Conservation (phyloP, 2,888 invertebrate species). For the Antitype chi region DNA sequence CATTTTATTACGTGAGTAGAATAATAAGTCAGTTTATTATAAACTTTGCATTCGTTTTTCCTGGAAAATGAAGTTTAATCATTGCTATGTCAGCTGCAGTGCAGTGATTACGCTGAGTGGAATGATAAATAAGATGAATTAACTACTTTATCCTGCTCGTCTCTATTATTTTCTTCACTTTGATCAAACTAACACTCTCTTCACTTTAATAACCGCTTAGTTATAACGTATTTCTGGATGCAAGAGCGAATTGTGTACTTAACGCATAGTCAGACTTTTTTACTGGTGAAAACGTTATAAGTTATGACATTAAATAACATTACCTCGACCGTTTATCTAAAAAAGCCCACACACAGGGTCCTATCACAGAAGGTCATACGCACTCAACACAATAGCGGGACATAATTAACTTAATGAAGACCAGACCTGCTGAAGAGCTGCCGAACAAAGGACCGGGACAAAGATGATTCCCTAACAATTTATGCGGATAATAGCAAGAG, state of each 20-base stretch:
- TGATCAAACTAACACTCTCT: neutral
- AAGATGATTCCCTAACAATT: constrained; percentile 74
- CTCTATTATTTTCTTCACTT: neutral
- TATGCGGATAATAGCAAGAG: constrained; percentile 74
- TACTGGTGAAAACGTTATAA: neutral
- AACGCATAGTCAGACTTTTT: neutral
- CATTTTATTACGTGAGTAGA: constrained; percentile 12
- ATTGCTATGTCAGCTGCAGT: constrained; percentile 30
- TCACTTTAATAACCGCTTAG: neutral
- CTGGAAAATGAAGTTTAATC: constrained; percentile 10
- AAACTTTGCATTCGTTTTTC: constrained; percentile 1
- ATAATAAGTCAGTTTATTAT: constrained; percentile 19
- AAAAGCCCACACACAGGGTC: constrained; percentile 45
- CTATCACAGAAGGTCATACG: constrained; percentile 68
- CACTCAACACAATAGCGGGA: constrained; percentile 65
- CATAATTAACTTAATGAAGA: constrained; percentile 78
- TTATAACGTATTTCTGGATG: neutral
- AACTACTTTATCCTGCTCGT: neutral
- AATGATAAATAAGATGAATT: neutral
- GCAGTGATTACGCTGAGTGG: neutral
- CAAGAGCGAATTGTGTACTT: neutral
- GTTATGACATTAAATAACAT: constrained; percentile 10
- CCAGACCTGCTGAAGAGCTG: constrained; percentile 68
- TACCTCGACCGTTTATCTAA: constrained; percentile 32
- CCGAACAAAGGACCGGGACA: constrained; percentile 70